These are phyloP conservation scores for Callitettix versicolor DNA, from an alignment of 1,140 invertebrate species.

Conservation along the genomic window DNA sequence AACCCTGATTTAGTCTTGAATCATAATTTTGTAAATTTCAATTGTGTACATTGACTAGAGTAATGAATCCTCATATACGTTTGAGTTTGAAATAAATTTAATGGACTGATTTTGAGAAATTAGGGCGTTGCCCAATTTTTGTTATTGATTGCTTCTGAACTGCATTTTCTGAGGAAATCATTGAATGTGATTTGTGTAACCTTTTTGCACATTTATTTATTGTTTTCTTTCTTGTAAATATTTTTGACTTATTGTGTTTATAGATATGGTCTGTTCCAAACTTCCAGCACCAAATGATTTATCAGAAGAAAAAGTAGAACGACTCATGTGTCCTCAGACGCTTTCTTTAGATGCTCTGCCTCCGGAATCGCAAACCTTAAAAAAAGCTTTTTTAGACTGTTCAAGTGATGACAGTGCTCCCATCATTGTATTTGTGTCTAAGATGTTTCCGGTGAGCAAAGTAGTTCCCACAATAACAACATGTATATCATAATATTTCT, in stretches of 20 bases:
- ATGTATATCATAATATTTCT: neutral
- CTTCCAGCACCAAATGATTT: conserved; percentile 73
- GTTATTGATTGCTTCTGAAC: no score
- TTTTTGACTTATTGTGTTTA: neutral
- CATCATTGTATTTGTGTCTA: conserved; percentile 86
- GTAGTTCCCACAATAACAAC: conserved; percentile 2
- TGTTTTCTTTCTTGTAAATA: no score
- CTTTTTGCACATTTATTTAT: no score
- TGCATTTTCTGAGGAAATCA: no score
- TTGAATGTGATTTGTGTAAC: no score
- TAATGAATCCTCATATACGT: no score
- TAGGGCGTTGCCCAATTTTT: no score
- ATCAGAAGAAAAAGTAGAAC: conserved; percentile 62
- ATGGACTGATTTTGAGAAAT: no score
- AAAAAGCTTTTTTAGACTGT: conserved; percentile 65
- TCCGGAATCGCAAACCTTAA: conserved; percentile 56
- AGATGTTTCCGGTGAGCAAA: conserved; percentile 71
- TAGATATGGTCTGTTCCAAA: conserved; percentile 63
- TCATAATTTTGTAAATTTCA: no score
- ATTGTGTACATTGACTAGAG: no score
- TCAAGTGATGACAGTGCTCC: conserved; percentile 51
- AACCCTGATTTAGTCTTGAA: no score
- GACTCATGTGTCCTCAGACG: conserved; percentile 59
- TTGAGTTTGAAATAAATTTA: no score
- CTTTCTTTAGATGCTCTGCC: conserved; percentile 58